phyloP scores from a whole-genome alignment of 2,888 invertebrate species.

The Dione vanillae region DNA sequence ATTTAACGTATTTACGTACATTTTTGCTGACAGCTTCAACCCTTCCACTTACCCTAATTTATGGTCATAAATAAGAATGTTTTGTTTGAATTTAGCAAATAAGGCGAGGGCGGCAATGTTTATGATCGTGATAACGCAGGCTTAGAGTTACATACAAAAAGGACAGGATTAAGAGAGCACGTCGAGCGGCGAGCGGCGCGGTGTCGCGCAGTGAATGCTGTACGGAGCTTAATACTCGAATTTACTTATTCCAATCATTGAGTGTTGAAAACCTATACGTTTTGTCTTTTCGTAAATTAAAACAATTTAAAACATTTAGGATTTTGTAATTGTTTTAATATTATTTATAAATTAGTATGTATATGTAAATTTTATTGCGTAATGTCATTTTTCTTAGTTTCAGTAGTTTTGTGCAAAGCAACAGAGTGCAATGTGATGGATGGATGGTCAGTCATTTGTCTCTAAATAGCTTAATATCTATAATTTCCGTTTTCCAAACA shows the following conservation, averaged over 20 bases:
- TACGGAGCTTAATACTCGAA: background rate
- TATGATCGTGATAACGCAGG: constrained; percentile 19
- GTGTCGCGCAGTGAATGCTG: background rate
- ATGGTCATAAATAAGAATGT: constrained; percentile 24
- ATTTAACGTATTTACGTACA: constrained; percentile 31
- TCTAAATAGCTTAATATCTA: too few relatives aligned
- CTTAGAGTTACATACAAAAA: background rate
- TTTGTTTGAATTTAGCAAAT: constrained; percentile 30
- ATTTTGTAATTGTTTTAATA: too few relatives aligned
- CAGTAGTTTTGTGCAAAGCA: too few relatives aligned
- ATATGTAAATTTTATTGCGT: too few relatives aligned
- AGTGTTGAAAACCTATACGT: too few relatives aligned
- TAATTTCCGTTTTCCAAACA: too few relatives aligned
- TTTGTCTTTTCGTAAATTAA: too few relatives aligned
- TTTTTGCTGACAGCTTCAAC: constrained; percentile 32
- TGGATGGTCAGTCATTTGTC: too few relatives aligned
- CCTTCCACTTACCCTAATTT: constrained; percentile 29
- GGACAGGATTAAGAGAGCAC: background rate
- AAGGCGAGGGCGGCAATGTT: constrained; percentile 9
- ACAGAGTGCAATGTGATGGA: too few relatives aligned
- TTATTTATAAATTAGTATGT: too few relatives aligned
- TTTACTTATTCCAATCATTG: background rate
- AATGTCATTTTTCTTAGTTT: too few relatives aligned
- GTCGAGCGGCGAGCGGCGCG: background rate
- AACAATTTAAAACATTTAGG: too few relatives aligned